Evolutionary conservation across 2,797 vertebrate genomes (phyloP).

Genomic region (Gambelia wislizenii): DNA sequence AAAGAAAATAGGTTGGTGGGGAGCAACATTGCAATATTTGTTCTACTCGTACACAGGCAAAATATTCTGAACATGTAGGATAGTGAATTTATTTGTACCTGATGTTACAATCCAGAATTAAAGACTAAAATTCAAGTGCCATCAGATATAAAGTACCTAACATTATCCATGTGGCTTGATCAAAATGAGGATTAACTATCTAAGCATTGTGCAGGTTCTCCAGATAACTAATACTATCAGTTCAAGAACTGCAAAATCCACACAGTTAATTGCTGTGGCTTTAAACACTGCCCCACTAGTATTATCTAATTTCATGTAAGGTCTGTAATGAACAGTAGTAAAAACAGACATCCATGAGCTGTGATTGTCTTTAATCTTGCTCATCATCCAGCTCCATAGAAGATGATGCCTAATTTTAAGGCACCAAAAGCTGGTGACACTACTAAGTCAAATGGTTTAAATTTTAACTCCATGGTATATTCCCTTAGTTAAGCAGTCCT

Average conservation of each 20-base stretch:
- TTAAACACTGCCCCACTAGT: background rate
- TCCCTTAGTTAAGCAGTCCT: background rate
- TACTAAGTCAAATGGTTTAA: background rate
- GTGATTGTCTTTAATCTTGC: slow-evolving; percentile 35
- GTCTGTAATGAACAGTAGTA: slow-evolving; percentile 31
- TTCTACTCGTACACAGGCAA: background rate
- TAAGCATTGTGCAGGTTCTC: background rate
- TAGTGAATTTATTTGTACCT: slow-evolving; percentile 46
- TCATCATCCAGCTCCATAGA: slow-evolving; percentile 50
- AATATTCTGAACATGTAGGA: slow-evolving; percentile 8
- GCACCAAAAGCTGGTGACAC: background rate
- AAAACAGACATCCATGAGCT: slow-evolving; percentile 36
- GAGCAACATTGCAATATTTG: background rate
- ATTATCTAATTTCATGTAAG: slow-evolving; percentile 1
- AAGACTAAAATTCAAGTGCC: slow-evolving; percentile 48
- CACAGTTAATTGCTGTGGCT: background rate
- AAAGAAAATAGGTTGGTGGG: slow-evolving; percentile 42
- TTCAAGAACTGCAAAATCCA: background rate
- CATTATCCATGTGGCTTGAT: background rate
- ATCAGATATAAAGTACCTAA: slow-evolving; percentile 14
- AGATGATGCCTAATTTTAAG: slow-evolving; percentile 23
- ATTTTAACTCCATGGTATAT: background rate
- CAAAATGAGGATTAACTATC: slow-evolving; percentile 37
- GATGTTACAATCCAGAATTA: slow-evolving; percentile 36
- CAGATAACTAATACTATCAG: slow-evolving; percentile 23